These are phyloP conservation scores for Arnoldichthys spilopterus DNA, from an alignment of 2,797 vertebrate genomes.

Conservation along the genomic window DNA sequence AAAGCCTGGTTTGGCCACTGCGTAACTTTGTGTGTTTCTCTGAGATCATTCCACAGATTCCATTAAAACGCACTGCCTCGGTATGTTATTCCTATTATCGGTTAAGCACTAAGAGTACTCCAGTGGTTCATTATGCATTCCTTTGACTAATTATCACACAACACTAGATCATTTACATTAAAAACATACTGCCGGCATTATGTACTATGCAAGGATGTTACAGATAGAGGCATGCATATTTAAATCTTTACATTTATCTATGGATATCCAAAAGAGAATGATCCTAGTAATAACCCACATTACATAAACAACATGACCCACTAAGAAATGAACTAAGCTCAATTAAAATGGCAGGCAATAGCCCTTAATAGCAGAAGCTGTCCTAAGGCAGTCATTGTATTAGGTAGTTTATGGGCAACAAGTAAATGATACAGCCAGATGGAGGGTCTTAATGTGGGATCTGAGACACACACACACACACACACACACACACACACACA, in stretches of 20 bases:
- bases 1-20: background rate
- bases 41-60: background rate
- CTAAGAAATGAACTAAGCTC: background rate
- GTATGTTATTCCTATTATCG: background rate
- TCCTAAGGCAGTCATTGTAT: background rate
- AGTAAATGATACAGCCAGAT: slow-evolving; percentile 42
- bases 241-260: background rate
- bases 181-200: background rate
- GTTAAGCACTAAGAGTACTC: background rate
- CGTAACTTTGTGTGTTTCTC: background rate
- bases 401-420: background rate
- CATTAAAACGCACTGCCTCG: too few relatives aligned
- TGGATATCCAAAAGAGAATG: background rate
- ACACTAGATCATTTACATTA: background rate
- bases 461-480: slow-evolving; percentile 6
- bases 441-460: slow-evolving; percentile 20
- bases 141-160: slow-evolving; percentile 2
- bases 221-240: background rate
- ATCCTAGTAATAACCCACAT: background rate
- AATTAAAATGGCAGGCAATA: background rate
- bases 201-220: background rate
- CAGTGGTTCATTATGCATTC: background rate
- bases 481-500: background rate
- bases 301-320: background rate
- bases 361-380: background rate